Percentiles rank a stretch among this genome's conserved stretches.
Conservation (phyloP, 2,888 invertebrate species). For the Tromatobia lineatoria region DNA sequence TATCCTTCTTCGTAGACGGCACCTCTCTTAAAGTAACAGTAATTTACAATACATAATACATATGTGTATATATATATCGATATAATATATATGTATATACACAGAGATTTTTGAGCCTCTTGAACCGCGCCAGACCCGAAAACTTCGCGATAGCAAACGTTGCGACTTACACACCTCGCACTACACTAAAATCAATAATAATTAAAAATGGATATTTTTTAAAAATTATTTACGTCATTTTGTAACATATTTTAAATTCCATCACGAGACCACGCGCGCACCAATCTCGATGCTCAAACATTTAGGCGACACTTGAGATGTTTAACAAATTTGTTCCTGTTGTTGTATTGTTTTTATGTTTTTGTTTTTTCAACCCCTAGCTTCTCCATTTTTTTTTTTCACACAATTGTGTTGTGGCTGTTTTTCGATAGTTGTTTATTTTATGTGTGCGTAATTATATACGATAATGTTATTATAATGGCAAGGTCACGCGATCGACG, state of each 20-base stretch:
- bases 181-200: slow-evolving; percentile 32
- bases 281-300: background rate
- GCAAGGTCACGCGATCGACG: slow-evolving; percentile 68
- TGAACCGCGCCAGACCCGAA: slow-evolving; percentile 15
- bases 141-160: background rate
- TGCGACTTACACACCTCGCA: slow-evolving; percentile 7
- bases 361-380: background rate
- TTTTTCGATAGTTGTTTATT: background rate
- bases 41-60: slow-evolving; percentile 28
- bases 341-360: background rate
- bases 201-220: slow-evolving; percentile 1
- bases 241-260: background rate
- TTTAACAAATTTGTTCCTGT: background rate
- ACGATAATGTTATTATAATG: background rate
- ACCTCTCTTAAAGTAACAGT: slow-evolving; percentile 14
- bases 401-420: background rate
- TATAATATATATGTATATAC: background rate
- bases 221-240: slow-evolving; percentile 8
- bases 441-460: background rate
- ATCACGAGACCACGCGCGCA: slow-evolving; percentile 8
- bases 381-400: background rate
- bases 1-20: slow-evolving; percentile 54
- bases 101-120: background rate
- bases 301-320: slow-evolving; percentile 12
- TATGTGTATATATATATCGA: slow-evolving; percentile 2